A percentile compares a stretch with the other conserved stretches of the same genome.
Conservation (phyloP, 2,888 invertebrate genomes). For the Eristalis intricaria region DNA sequence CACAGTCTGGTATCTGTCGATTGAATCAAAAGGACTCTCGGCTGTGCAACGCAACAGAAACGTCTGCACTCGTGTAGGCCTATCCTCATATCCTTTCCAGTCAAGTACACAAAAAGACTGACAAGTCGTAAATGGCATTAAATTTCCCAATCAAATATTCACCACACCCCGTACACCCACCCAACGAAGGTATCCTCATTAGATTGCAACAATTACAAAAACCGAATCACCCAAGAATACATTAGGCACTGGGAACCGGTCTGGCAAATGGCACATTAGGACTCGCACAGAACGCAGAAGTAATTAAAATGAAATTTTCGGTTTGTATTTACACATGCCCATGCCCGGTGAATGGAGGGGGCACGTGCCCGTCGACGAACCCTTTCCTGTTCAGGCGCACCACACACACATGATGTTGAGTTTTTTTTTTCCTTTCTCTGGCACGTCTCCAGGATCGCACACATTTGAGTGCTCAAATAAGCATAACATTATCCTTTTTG, state of each 20-base stretch:
- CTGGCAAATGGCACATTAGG: conserved; percentile 3
- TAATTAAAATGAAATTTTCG: conserved; percentile 13
- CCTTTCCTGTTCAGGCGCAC: background rate
- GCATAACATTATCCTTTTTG: conserved; percentile 39
- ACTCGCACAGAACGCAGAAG: conserved; percentile 4
- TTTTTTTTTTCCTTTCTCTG: conserved; percentile 1
- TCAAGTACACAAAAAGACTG: background rate
- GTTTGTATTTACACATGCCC: background rate
- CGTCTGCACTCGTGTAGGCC: too few relatives aligned
- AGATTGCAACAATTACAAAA: background rate
- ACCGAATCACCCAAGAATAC: background rate
- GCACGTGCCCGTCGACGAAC: conserved; percentile 8
- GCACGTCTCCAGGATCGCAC: conserved; percentile 21
- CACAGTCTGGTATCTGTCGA: too few relatives aligned
- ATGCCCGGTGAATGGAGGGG: background rate
- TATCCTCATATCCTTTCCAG: too few relatives aligned
- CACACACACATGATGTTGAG: conserved; percentile 24
- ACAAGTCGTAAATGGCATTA: background rate
- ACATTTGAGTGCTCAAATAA: conserved; percentile 39
- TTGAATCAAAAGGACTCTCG: too few relatives aligned
- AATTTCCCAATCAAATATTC: background rate
- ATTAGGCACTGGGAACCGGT: background rate
- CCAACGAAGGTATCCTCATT: background rate
- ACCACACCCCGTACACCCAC: background rate
- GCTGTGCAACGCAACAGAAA: too few relatives aligned